Conservation (phyloP, 2,888 invertebrate species). For the Masnerella sp. region DNA sequence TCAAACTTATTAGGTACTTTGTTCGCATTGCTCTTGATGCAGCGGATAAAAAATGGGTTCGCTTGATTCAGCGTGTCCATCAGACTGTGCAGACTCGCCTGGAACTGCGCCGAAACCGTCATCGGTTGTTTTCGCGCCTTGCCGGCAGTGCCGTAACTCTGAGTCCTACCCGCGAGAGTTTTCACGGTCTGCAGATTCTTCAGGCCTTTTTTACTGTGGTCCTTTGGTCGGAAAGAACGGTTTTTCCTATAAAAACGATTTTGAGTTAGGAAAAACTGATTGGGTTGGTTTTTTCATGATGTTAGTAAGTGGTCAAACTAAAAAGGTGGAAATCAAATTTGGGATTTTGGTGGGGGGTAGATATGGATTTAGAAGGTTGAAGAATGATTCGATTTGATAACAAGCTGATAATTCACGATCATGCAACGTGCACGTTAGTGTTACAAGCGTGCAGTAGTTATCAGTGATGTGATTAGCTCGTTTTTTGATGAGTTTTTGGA, state of each 20-base stretch:
- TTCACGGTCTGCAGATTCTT: slow-evolving; percentile 95
- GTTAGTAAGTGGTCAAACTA: background rate
- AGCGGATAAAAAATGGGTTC: slow-evolving; percentile 91
- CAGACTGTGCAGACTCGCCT: slow-evolving; percentile 92
- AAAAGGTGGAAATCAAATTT: too few relatives aligned
- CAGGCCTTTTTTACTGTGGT: slow-evolving; percentile 90
- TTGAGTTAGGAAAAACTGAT: background rate
- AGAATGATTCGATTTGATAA: slow-evolving; percentile 5
- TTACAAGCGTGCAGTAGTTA: slow-evolving; percentile 12
- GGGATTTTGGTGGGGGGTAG: background rate
- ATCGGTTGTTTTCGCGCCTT: slow-evolving; percentile 91
- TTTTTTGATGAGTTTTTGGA: too few relatives aligned
- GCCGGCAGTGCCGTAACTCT: slow-evolving; percentile 78
- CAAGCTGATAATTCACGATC: slow-evolving; percentile 6
- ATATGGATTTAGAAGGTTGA: background rate
- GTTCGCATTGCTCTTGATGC: slow-evolving; percentile 96
- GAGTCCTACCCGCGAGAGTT: slow-evolving; percentile 89
- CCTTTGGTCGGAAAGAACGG: slow-evolving; percentile 93
- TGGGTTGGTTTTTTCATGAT: background rate
- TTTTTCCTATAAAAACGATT: slow-evolving; percentile 85
- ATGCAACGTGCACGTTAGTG: slow-evolving; percentile 10
- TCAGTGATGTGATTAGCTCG: slow-evolving; percentile 17
- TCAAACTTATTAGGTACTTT: slow-evolving; percentile 93
- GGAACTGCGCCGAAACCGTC: slow-evolving; percentile 97
- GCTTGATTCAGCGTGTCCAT: slow-evolving; percentile 96